Percentiles rank a stretch among this genome's conserved stretches.
Evolutionary conservation across 2,888 invertebrate species (phyloP).

Genomic region (Drosophila seclusa): DNA sequence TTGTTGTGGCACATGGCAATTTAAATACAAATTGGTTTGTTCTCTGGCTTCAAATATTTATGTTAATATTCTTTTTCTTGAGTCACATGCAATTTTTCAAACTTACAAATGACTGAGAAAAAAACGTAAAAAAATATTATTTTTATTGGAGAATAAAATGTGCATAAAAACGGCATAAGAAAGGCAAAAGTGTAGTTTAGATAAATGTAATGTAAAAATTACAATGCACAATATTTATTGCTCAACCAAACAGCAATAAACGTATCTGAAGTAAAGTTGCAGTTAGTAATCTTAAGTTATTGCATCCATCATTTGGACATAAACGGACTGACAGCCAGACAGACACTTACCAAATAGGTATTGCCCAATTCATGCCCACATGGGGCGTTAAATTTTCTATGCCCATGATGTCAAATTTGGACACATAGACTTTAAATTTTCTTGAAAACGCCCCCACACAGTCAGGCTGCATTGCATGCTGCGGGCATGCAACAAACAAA

Average conservation of each 20-base stretch:
- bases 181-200: not conserved
- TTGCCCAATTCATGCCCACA: slow-evolving; percentile 50
- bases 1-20: slow-evolving; percentile 46
- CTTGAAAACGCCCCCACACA: slow-evolving; percentile 54
- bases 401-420: slow-evolving; percentile 52
- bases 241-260: not conserved
- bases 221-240: slow-evolving; percentile 8
- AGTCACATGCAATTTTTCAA: not conserved
- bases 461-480: slow-evolving; percentile 4
- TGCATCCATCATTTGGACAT: slow-evolving; percentile 29
- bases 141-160: not conserved
- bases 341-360: slow-evolving; percentile 15
- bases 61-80: not conserved
- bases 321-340: not conserved
- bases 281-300: slow-evolving; percentile 4
- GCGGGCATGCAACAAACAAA: slow-evolving; percentile 5
- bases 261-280: not conserved
- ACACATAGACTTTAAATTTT: slow-evolving; percentile 40
- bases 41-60: slow-evolving; percentile 13
- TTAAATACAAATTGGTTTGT: slow-evolving; percentile 30
- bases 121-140: not conserved
- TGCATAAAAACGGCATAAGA: not conserved
- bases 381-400: slow-evolving; percentile 38
- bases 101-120: not conserved
- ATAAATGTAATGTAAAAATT: not conserved